phyloP scores from a whole-genome alignment of 2,888 invertebrate species.

The Gastrophysa polygoni region DNA sequence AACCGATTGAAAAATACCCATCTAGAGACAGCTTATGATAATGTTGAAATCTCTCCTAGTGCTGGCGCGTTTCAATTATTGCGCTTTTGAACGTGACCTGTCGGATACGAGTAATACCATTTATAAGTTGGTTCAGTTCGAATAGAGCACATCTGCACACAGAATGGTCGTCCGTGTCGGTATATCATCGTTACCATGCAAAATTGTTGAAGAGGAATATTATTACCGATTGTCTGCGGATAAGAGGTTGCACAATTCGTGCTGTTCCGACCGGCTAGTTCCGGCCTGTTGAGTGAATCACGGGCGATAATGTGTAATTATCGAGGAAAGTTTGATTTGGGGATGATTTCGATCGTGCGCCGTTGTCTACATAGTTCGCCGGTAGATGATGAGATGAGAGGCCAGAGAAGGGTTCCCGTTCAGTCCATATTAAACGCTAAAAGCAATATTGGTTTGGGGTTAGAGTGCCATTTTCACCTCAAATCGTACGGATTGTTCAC shows the following conservation, averaged over 20 bases:
- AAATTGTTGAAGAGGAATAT: constrained; percentile 1
- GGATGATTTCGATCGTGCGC: not conserved
- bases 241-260: not conserved
- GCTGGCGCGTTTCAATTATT: too few species aligned
- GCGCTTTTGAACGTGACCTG: too few species aligned
- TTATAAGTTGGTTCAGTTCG: too few species aligned
- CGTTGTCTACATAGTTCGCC: too few species aligned
- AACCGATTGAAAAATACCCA: too few species aligned
- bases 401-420: not conserved
- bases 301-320: not conserved
- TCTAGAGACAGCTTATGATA: too few species aligned
- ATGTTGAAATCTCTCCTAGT: too few species aligned
- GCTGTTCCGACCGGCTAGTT: not conserved
- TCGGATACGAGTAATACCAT: too few species aligned
- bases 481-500: not conserved
- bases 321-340: not conserved
- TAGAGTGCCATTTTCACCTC: not conserved
- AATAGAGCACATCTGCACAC: too few species aligned
- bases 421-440: not conserved
- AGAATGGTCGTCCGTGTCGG: not conserved
- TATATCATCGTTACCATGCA: not conserved
- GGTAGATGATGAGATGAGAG: too few species aligned
- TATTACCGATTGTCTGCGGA: not conserved
- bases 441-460: not conserved
- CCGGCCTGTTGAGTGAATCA: not conserved